These are phyloP conservation scores for Doryteuthis pealeii DNA, from an alignment of 1,140 invertebrate species.

Conservation along the genomic window DNA sequence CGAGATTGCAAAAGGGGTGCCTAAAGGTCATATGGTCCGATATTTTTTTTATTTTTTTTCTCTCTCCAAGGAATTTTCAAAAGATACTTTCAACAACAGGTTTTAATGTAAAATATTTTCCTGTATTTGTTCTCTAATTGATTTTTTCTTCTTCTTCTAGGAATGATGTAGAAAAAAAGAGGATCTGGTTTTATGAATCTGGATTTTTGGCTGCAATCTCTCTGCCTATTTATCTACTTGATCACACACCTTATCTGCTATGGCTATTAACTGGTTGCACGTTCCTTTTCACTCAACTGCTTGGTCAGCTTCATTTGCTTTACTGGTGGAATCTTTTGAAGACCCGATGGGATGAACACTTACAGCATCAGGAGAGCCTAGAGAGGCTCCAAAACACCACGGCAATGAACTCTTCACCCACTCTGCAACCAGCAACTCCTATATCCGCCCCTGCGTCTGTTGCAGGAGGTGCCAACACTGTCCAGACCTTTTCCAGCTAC, in stretches of 20 bases:
- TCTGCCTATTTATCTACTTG: conserved; percentile 39
- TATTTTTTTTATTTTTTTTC: no score
- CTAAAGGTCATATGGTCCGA: no score
- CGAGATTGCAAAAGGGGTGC: no score
- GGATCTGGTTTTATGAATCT: conserved; percentile 55
- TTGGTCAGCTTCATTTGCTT: conserved; percentile 36
- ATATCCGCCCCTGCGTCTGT: background rate
- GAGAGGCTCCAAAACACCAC: conserved; percentile 30
- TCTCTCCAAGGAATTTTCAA: no score
- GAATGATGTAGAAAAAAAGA: conserved; percentile 44
- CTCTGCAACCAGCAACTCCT: background rate
- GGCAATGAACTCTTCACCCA: background rate
- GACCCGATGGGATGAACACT: conserved; percentile 53
- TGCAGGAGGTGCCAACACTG: background rate
- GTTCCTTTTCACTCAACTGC: conserved; percentile 48
- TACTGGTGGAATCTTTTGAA: conserved; percentile 28
- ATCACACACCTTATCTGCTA: conserved; percentile 51
- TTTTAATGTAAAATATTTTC: no score
- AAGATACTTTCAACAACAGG: no score
- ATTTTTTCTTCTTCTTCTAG: conserved; percentile 39
- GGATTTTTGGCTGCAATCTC: conserved; percentile 35
- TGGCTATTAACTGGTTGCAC: conserved; percentile 41
- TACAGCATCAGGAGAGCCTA: conserved; percentile 55
- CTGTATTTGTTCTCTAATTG: background rate
- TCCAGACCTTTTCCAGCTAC: background rate